Evolutionary conservation across 1,140 invertebrate species (phyloP), one percentile per base, ranked within the genome.

Genomic region (Aleiodes sp.): DNA sequence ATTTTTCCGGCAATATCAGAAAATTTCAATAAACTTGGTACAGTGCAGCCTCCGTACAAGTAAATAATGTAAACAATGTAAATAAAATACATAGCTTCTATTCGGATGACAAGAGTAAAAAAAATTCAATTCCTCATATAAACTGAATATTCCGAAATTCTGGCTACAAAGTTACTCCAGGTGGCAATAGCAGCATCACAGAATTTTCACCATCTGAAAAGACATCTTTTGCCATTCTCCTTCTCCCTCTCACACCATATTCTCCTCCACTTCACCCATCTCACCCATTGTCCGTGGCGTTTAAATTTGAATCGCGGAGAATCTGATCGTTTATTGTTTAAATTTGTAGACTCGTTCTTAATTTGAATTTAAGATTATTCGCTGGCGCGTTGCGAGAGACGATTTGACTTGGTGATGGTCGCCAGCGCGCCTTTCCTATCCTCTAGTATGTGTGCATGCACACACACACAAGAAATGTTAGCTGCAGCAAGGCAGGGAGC

Each of bases 301-400:
- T 82, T 82, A 82, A 82, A 82, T 81, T 82, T 82, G 76, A 82
- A 82, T 82, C 80, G 77, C 75, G 67, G 75, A 73, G 81, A 82
- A 82, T 82, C 79, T 82, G 81, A 82, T 82, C 79, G 80, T 82
- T 82, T 82, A 82, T 81, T 82, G 80, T 82, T 82, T 82, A 82
- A 82, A 82, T 82, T 82, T 82, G 80, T 82, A 82, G 80, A 82
- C 80, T 79, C 76, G 78, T 72, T 82, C 81, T 82, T 82, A 81
- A 82, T 82, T 82, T 82, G 78, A 82, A 82, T 82, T 82, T 82
- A 80, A 82, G 79, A 82, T 82, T 81, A 80, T 80, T 81, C 80
- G 75, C 80, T 80, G 79, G 80, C 80, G 79, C 79, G 80, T 80
- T 82, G 80, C 75, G 76, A 79, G 76, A 72, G 80, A 77, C 79